Percentiles rank a stretch among this genome's conserved stretches.
These are phyloP conservation scores for Gymnobelideus leadbeateri DNA, from an alignment of 2,113 vertebrate genomes.

Conservation along the genomic window DNA sequence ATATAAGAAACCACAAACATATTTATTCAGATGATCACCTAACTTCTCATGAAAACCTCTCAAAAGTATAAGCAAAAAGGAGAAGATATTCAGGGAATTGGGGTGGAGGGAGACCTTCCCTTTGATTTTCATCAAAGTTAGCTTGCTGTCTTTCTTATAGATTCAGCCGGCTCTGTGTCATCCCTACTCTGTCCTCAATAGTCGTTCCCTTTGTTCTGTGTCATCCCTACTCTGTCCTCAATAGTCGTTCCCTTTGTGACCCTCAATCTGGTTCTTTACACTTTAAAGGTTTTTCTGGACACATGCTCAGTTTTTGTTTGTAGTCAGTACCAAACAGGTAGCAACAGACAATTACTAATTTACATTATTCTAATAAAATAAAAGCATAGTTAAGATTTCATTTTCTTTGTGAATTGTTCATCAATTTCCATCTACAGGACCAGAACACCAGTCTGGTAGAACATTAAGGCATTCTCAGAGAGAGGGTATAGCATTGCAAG, in stretches of 20 bases:
- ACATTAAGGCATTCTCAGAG: not conserved
- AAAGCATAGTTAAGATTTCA: not conserved
- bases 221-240: not conserved
- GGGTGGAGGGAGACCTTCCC: not conserved
- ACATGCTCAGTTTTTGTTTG: not conserved
- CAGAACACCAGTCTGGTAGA: not conserved
- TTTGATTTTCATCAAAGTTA: not conserved
- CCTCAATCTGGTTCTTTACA: not conserved
- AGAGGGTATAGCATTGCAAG: not conserved
- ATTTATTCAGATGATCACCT: not conserved
- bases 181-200: not conserved
- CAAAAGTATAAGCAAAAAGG: not conserved
- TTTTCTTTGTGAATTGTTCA: not conserved
- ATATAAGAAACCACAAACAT: not conserved
- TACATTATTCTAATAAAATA: not conserved
- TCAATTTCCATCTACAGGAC: not conserved
- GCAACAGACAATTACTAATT: not conserved
- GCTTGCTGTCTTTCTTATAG: not conserved
- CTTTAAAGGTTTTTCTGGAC: not conserved
- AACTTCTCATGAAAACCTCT: not conserved
- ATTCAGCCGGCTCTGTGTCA: not conserved
- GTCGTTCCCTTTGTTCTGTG: rapidly evolving
- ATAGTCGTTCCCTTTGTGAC: not conserved
- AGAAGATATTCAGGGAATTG: not conserved
- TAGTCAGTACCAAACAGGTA: not conserved